Evolutionary conservation across 2,888 invertebrate genomes (phyloP).

Genomic region (Osedax frankpressi): DNA sequence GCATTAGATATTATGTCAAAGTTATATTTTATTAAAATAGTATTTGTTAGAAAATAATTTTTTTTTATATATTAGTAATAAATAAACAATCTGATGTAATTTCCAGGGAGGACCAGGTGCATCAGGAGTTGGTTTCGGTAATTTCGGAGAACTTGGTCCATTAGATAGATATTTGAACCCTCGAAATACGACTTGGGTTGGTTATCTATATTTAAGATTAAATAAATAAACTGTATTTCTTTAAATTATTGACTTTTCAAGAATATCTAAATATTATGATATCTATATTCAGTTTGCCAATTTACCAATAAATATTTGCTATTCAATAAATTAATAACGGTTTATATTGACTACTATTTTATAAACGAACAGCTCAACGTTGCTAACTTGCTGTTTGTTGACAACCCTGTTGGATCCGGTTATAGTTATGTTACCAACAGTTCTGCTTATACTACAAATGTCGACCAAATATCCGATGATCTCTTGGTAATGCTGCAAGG

Average conservation of each 20-base stretch:
- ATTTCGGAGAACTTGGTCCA: conserved; percentile 71
- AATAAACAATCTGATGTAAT: too few relatives aligned
- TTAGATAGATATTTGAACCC: conserved; percentile 56
- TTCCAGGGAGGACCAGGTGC: conserved; percentile 70
- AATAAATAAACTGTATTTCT: too few relatives aligned
- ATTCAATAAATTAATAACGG: background rate
- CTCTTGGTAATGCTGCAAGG: conserved; percentile 60
- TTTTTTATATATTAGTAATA: too few relatives aligned
- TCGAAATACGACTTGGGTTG: conserved; percentile 66
- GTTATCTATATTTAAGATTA: too few relatives aligned
- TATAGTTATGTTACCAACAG: conserved; percentile 63
- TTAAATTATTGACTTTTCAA: too few relatives aligned
- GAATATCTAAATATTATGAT: too few relatives aligned
- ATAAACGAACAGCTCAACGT: conserved; percentile 59
- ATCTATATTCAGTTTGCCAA: background rate
- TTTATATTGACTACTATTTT: conserved; percentile 25
- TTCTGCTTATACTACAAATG: conserved; percentile 51
- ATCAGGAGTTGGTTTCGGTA: conserved; percentile 70
- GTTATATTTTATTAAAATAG: too few relatives aligned
- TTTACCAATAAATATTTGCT: background rate
- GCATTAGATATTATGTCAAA: too few relatives aligned
- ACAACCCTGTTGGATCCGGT: conserved; percentile 79
- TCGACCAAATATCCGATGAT: conserved; percentile 61
- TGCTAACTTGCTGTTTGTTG: conserved; percentile 72
- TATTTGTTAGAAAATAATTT: too few relatives aligned